Conservation (phyloP, 2,797 vertebrate species). For the Sternarchorhynchus goeldii region DNA sequence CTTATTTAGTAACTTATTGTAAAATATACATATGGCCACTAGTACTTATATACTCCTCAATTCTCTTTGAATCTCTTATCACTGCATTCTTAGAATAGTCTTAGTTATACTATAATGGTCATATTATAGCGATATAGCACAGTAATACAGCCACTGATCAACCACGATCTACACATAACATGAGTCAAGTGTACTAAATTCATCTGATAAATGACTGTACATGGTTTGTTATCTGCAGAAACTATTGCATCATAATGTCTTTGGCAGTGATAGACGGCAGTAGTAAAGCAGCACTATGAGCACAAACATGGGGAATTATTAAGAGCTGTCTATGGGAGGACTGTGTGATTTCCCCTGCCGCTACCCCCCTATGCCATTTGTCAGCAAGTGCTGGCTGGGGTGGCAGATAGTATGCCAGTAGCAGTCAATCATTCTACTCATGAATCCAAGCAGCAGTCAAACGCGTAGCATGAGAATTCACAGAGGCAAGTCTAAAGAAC, state of each 20-base stretch:
- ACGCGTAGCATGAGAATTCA: constrained; percentile 64
- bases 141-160: neutral
- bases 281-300: constrained; percentile 71
- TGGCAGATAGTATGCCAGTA: constrained; percentile 76
- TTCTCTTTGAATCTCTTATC: neutral
- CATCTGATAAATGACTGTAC: constrained; percentile 2
- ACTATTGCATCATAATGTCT: constrained; percentile 64
- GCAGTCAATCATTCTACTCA: constrained; percentile 72
- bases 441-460: constrained; percentile 72
- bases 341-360: constrained; percentile 74
- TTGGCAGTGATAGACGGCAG: constrained; percentile 73
- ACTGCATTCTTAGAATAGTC: neutral
- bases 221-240: constrained; percentile 38
- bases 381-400: constrained; percentile 69
- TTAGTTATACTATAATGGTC: neutral
- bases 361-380: constrained; percentile 69
- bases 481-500: constrained; percentile 64
- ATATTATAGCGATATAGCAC: neutral
- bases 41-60: neutral
- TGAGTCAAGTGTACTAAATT: constrained; percentile 16
- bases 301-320: constrained; percentile 69
- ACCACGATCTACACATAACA: neutral
- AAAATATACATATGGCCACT: neutral
- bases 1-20: no score
- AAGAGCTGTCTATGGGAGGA: constrained; percentile 65